phyloP scores from a whole-genome alignment of 2,888 invertebrate species.

The Entomobrya multifasciata region DNA sequence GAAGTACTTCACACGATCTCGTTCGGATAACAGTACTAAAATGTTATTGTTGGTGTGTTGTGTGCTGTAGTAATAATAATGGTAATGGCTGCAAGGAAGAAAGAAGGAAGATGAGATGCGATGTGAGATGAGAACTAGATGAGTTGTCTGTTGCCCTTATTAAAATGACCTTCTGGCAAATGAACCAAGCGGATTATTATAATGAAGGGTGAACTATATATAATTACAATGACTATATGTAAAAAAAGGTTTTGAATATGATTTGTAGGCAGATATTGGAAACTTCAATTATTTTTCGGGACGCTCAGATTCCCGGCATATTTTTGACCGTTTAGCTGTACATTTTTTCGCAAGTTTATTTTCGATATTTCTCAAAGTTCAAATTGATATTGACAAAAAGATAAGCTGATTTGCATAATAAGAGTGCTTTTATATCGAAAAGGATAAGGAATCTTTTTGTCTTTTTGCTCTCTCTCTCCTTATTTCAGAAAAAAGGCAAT shows the following conservation, averaged over 20 bases:
- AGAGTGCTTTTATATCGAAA: no score
- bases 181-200: slow-evolving; percentile 57
- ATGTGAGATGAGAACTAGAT: background rate
- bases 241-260: no score
- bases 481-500: slow-evolving; percentile 24
- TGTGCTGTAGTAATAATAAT: slow-evolving; percentile 37
- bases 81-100: slow-evolving; percentile 49
- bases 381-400: background rate
- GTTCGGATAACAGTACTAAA: slow-evolving; percentile 5
- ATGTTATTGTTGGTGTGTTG: background rate
- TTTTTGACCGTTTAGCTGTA: no score
- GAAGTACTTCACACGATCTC: slow-evolving; percentile 63
- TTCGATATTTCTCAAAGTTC: background rate
- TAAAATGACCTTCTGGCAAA: slow-evolving; percentile 69
- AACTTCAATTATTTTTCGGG: no score
- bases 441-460: no score
- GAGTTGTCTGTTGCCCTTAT: slow-evolving; percentile 48
- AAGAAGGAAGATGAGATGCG: background rate
- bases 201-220: slow-evolving; percentile 55
- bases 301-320: no score
- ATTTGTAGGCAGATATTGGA: no score
- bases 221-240: background rate
- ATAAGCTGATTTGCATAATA: background rate
- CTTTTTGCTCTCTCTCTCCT: no score
- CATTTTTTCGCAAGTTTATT: no score